Conservation (phyloP, 2,113 vertebrate genomes). For the Ictalurus punctatus region DNA sequence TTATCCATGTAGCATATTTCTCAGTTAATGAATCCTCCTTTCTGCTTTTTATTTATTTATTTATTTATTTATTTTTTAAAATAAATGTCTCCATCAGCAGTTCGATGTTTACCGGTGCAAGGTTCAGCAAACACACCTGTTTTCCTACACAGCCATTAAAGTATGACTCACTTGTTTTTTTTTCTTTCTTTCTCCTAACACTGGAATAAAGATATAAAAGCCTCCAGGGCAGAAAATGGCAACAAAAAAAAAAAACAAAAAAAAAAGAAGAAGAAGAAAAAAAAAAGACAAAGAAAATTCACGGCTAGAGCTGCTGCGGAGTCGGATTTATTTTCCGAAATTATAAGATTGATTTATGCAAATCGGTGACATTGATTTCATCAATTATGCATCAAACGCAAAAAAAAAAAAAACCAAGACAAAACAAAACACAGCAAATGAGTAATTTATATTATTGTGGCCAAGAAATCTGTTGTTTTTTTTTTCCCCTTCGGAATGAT, state of each 20-base stretch:
- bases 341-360: not conserved
- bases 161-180: constrained; percentile 4
- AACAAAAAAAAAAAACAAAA: not conserved
- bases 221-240: not conserved
- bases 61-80: not conserved
- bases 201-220: not conserved
- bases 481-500: not conserved
- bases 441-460: not conserved
- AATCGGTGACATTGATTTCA: not conserved
- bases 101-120: constrained; percentile 8
- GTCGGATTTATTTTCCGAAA: not conserved
- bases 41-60: not conserved
- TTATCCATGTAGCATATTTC: constrained; percentile 8
- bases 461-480: not conserved
- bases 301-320: not conserved
- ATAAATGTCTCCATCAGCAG: constrained; percentile 8
- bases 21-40: constrained; percentile 39
- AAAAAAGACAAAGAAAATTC: not conserved
- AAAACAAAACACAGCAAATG: not conserved
- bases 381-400: constrained; percentile 1
- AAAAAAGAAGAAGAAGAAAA: too few species aligned
- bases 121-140: constrained; percentile 40
- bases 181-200: not conserved
- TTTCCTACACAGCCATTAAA: constrained; percentile 2
- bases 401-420: not conserved